Base-by-base conservation (phyloP, 2,888 invertebrate genomes). In the Pomacea canaliculata region DNA sequence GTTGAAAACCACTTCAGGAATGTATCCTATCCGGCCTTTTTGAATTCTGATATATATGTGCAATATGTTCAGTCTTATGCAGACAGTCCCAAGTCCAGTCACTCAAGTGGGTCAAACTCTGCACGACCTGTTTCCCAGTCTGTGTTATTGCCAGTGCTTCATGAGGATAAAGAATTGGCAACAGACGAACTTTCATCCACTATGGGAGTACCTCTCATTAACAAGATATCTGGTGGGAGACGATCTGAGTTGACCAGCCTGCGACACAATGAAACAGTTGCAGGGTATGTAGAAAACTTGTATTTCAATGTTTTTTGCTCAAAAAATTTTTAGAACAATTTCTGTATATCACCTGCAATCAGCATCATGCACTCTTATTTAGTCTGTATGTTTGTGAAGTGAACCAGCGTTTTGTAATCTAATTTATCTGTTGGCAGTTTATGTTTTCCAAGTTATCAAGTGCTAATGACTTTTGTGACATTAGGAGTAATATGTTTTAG, bases 11-110 rank as follows among this genome's bases (percentile, higher is more conserved):
- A 95, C 78, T 96, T 98, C 90, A 95, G 95, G 82, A 94, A 95
- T 90, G 95, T 96, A 79, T 95, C 96, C 80, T 98, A 98, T 92
- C 96, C 95, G 78, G 95, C 96, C 91, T 98, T 98, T 92, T 93
- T 98, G 83, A 95, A 95, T 85, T 97, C 97, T 85, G 97, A 97
- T 88, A 94, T 96, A 91, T 98, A 97, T 93, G 94, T 97, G 78
- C 87, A 91, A 80, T 89, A 91, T 85, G 87, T 91, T 72, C 86
- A 87, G 73, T 84, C 85, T 69, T 87, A 85, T 60, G 87, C 88
- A 59, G 89, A 90, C 76, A 89, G 89, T 79, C 89, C 90, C 10
- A 89, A 88, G 81, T 86, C 86, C 77, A 86, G 85, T 74, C 82
- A 85, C 81, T 83, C 87, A 60, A 88, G 88, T 85, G 88, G 88